Evolutionary conservation across 1,140 invertebrate genomes (phyloP), one percentile per base, ranked within the genome.

Genomic region (Leguminivora glycinivorella): DNA sequence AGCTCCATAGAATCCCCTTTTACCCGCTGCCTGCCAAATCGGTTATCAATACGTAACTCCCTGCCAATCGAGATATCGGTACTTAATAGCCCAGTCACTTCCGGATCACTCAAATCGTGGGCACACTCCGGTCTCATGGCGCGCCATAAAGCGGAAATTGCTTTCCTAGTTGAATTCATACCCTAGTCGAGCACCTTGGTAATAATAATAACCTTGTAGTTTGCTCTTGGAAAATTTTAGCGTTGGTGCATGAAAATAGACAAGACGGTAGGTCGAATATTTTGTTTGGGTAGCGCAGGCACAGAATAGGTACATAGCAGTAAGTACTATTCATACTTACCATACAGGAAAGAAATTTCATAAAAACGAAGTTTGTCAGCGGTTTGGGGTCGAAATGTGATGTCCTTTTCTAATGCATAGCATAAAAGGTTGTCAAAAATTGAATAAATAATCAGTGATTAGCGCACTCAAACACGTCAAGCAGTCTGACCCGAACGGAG

Each of bases 101-200:
- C 14, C 25, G 26, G 58, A 63, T 63, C 58, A 63, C 58, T 63
- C 58, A 63, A 63, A 63, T 63, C 76, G 77, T 75, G 76, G 63
- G 72, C 69, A 75, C 80, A 81, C 81, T 84, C 77, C 58, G 58
- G 58, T 17, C 58, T 63, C 83, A 77, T 73, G 69, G 83, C 85
- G 79, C 77, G 81, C 76, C 83, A 83, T 90, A 89, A 89, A 90
- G 80, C 77, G 84, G 77, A 89, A 87, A 88, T 89, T 89, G 87
- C 83, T 84, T 84, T 83, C 81, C 82, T 85, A 87, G 83, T 87
- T 89, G 84, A 90, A 87, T 90, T 85, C 84, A 86, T 85, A 81
- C 76, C 78, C 38, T 67, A 69, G 58, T 72, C 72, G 69, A 34
- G 71, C 72, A 73, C 81, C 83, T 84, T 75, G n/a, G n/a, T n/a